Evolutionary conservation across 1,140 invertebrate genomes (phyloP).

Genomic region (Leguminivora glycinivorella): DNA sequence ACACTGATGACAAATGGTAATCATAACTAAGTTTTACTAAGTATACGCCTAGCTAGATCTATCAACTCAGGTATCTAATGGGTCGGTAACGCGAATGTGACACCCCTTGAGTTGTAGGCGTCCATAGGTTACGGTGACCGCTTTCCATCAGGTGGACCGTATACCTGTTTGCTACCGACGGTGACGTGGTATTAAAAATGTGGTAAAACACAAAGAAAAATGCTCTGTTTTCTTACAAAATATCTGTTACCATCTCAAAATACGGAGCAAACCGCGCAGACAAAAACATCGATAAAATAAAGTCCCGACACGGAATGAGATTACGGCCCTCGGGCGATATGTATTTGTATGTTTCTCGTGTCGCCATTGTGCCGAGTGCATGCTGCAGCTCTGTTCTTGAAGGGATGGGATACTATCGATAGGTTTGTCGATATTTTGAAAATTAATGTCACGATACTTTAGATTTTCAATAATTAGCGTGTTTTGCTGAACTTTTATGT

Average conservation of each 20-base stretch:
- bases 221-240: neutral
- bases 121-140: too few relatives aligned
- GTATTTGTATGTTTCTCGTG: slow-evolving; percentile 1
- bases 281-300: slow-evolving; percentile 11
- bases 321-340: slow-evolving; percentile 2
- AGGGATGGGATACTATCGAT: neutral
- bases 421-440: neutral
- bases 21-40: too few relatives aligned
- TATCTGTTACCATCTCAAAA: neutral
- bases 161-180: too few relatives aligned
- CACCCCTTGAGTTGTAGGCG: too few relatives aligned
- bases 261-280: neutral
- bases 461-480: neutral
- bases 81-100: too few relatives aligned
- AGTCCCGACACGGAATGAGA: slow-evolving; percentile 4
- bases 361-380: slow-evolving; percentile 9
- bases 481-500: neutral
- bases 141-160: too few relatives aligned
- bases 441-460: too few relatives aligned
- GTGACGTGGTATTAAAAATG: too few relatives aligned
- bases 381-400: slow-evolving; percentile 4
- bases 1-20: too few relatives aligned
- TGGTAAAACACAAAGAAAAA: neutral
- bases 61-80: too few relatives aligned
- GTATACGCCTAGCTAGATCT: too few relatives aligned